These are phyloP conservation scores for Athrips mouffetella DNA, from an alignment of 2,888 invertebrate genomes.

Conservation along the genomic window DNA sequence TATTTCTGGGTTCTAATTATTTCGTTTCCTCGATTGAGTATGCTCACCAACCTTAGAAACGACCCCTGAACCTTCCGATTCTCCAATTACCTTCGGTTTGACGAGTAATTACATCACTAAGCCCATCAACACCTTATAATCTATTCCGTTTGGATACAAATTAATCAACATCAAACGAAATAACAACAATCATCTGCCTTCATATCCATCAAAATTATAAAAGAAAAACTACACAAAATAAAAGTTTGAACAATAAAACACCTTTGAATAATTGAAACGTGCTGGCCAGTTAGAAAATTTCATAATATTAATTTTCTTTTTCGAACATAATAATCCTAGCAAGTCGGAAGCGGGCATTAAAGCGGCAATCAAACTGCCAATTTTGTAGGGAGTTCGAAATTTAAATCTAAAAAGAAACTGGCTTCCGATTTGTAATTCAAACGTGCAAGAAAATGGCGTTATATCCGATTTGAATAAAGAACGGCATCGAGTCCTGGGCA, in stretches of 20 bases:
- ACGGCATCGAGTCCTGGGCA: no score
- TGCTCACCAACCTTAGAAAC: no score
- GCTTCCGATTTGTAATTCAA: constrained; percentile 74
- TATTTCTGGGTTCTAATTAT: no score
- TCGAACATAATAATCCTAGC: constrained; percentile 2
- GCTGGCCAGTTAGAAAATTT: background rate
- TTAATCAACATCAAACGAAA: constrained; percentile 70
- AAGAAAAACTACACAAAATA: constrained; percentile 28
- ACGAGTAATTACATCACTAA: constrained; percentile 45
- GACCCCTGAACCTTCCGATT: constrained; percentile 12
- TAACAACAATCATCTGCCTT: constrained; percentile 48
- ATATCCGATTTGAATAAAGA: constrained; percentile 64
- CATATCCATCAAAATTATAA: constrained; percentile 29
- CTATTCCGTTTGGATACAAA: constrained; percentile 70
- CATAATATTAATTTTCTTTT: background rate
- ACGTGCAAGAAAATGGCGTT: constrained; percentile 64
- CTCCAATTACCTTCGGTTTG: constrained; percentile 31
- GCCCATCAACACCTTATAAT: constrained; percentile 51
- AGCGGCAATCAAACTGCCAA: constrained; percentile 72
- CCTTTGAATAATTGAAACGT: constrained; percentile 3
- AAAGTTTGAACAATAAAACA: constrained; percentile 11
- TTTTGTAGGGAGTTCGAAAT: constrained; percentile 57
- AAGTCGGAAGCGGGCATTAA: constrained; percentile 44
- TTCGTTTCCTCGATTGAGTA: no score
- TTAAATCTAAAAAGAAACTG: constrained; percentile 66